Conservation (phyloP, 2,797 vertebrate species). For the Urophycis tenuis region DNA sequence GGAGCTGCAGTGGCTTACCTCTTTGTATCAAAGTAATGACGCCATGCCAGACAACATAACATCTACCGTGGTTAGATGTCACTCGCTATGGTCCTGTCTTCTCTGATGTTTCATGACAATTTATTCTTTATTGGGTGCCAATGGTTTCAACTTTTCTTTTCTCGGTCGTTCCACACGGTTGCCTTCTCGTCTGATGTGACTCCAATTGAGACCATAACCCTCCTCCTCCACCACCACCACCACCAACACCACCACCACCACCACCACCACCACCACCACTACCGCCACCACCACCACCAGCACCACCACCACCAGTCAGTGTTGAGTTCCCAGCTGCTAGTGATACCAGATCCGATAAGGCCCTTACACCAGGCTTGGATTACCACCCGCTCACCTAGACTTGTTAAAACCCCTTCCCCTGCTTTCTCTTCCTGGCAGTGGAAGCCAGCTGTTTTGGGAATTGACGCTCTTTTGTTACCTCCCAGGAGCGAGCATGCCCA, state of each 20-base stretch:
- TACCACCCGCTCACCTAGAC: conserved; percentile 18
- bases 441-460: conserved; percentile 23
- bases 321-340: conserved; percentile 22
- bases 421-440: conserved; percentile 13
- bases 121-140: not conserved
- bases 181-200: not conserved
- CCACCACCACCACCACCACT: too few relatives aligned
- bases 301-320: not conserved
- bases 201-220: not conserved
- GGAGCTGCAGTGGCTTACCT: not conserved
- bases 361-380: conserved; percentile 26
- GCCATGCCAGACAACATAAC: too few relatives aligned
- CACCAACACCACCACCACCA: too few relatives aligned
- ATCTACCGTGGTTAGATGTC: not conserved
- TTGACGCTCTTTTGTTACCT: conserved; percentile 10
- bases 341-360: conserved; percentile 38
- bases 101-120: not conserved
- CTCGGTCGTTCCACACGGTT: not conserved
- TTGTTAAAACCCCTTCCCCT: conserved; percentile 17
- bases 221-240: not conserved
- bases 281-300: too few relatives aligned
- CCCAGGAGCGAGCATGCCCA: conserved; percentile 19
- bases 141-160: not conserved
- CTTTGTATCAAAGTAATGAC: too few relatives aligned
- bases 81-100: not conserved